A percentile compares a stretch with the other conserved stretches of the same genome.
Conservation (phyloP, 2,888 invertebrate genomes). For the Dione vanillae region DNA sequence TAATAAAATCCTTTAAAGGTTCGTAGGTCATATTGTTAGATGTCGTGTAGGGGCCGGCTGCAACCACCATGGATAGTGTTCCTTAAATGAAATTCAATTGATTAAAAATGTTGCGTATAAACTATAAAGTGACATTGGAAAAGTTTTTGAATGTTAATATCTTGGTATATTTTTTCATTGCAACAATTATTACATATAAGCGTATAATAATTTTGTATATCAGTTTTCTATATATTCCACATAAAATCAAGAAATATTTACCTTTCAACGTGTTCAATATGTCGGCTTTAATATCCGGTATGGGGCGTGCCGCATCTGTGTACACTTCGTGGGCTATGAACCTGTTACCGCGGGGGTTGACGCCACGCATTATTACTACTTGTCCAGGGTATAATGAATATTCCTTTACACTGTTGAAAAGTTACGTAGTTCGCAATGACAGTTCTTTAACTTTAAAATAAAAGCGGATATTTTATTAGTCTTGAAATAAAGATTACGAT, state of each 20-base stretch:
- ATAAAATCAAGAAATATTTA: slow-evolving; percentile 41
- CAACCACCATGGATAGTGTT: slow-evolving; percentile 88
- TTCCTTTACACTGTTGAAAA: slow-evolving; percentile 68
- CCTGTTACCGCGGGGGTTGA: slow-evolving; percentile 87
- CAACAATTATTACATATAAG: too few relatives aligned
- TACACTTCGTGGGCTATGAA: slow-evolving; percentile 88
- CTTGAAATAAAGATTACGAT: too few relatives aligned
- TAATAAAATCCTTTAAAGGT: slow-evolving; percentile 90
- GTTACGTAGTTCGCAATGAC: not conserved
- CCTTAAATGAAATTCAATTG: slow-evolving; percentile 59
- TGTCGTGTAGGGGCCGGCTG: slow-evolving; percentile 93
- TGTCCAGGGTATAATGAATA: slow-evolving; percentile 92
- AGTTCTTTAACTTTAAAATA: too few relatives aligned
- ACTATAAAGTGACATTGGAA: too few relatives aligned
- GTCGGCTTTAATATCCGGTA: slow-evolving; percentile 62
- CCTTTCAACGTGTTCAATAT: slow-evolving; percentile 70
- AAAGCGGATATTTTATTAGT: too few relatives aligned
- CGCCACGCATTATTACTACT: slow-evolving; percentile 89
- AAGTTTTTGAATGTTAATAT: too few relatives aligned
- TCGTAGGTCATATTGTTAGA: slow-evolving; percentile 91
- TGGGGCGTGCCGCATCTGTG: slow-evolving; percentile 75
- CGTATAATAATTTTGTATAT: too few relatives aligned
- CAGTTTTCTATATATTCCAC: too few relatives aligned
- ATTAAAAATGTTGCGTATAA: too few relatives aligned
- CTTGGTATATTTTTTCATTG: too few relatives aligned